Evolutionary conservation across 2,888 invertebrate species (phyloP).

Genomic region (Ptychoptera contaminata): DNA sequence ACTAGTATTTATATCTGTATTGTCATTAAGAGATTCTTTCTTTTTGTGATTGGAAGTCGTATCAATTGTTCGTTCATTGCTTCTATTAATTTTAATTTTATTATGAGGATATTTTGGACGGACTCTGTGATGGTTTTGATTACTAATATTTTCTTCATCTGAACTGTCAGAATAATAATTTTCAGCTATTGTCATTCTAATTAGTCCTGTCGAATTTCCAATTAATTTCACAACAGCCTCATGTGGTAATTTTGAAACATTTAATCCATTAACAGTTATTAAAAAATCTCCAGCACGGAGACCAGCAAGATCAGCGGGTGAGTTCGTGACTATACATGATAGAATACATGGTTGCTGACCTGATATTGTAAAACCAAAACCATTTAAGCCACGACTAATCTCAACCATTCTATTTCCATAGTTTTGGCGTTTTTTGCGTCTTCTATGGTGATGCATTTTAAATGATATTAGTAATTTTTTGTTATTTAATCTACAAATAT

Average conservation of each 20-base stretch:
- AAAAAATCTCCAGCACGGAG: slow-evolving; percentile 84
- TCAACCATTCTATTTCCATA: slow-evolving; percentile 49
- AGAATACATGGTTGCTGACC: slow-evolving; percentile 92
- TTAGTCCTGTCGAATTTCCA: slow-evolving; percentile 67
- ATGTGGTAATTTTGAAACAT: slow-evolving; percentile 82
- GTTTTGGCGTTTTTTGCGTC: slow-evolving; percentile 46
- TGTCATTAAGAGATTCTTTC: neutral
- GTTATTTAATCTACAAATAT: too few relatives aligned
- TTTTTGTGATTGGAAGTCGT: neutral
- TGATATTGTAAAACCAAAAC: slow-evolving; percentile 96
- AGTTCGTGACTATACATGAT: slow-evolving; percentile 79
- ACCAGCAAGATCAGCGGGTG: slow-evolving; percentile 82
- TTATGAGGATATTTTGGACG: slow-evolving; percentile 8
- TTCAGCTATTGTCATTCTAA: slow-evolving; percentile 74
- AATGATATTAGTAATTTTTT: too few relatives aligned
- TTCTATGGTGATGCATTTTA: slow-evolving; percentile 25
- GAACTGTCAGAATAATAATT: slow-evolving; percentile 75
- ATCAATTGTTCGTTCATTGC: neutral
- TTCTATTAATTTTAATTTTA: slow-evolving; percentile 5
- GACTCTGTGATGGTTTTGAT: slow-evolving; percentile 14
- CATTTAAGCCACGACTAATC: slow-evolving; percentile 69
- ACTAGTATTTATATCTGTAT: neutral
- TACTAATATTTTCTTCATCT: slow-evolving; percentile 52
- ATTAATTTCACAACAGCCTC: slow-evolving; percentile 86
- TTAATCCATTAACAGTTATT: slow-evolving; percentile 79